These are phyloP conservation scores for Dexiosoma caninum DNA, from an alignment of 2,888 invertebrate species.

Conservation along the genomic window DNA sequence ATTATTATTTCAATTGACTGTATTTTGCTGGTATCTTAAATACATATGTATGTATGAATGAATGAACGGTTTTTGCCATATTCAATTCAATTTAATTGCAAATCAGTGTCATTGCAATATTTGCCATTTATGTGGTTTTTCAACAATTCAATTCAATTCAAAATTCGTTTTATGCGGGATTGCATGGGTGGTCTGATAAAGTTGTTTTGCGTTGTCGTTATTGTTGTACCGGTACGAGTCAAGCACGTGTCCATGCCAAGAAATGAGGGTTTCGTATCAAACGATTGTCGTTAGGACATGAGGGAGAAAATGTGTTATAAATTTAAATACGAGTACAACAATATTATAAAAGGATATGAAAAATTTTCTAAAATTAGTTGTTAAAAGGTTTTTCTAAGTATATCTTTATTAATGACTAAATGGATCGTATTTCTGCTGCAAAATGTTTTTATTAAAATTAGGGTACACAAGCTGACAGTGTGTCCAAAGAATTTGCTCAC, in stretches of 20 bases:
- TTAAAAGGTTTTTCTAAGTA: too few relatives aligned
- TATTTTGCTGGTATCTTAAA: not conserved
- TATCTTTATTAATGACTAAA: too few relatives aligned
- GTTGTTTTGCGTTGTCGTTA: not conserved
- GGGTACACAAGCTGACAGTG: too few relatives aligned
- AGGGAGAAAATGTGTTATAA: not conserved
- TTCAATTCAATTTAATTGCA: slow-evolving; percentile 54
- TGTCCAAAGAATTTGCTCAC: too few relatives aligned
- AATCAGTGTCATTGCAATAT: slow-evolving; percentile 43
- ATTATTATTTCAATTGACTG: slow-evolving; percentile 26
- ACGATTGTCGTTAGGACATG: not conserved
- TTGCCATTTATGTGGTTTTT: slow-evolving; percentile 42
- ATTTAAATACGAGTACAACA: too few relatives aligned
- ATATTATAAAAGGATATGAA: too few relatives aligned
- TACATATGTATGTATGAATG: too few relatives aligned
- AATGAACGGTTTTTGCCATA: not conserved
- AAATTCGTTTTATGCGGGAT: slow-evolving; percentile 49
- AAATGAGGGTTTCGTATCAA: slow-evolving; percentile 23
- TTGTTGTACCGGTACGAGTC: not conserved
- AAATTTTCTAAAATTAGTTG: too few relatives aligned
- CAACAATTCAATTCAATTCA: not conserved
- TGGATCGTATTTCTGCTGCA: too few relatives aligned
- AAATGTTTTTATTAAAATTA: too few relatives aligned
- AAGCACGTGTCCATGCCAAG: slow-evolving; percentile 46
- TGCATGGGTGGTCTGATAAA: slow-evolving; percentile 39